phyloP scores from a whole-genome alignment of 2,797 vertebrate species.

The Pelochelys cantorii region DNA sequence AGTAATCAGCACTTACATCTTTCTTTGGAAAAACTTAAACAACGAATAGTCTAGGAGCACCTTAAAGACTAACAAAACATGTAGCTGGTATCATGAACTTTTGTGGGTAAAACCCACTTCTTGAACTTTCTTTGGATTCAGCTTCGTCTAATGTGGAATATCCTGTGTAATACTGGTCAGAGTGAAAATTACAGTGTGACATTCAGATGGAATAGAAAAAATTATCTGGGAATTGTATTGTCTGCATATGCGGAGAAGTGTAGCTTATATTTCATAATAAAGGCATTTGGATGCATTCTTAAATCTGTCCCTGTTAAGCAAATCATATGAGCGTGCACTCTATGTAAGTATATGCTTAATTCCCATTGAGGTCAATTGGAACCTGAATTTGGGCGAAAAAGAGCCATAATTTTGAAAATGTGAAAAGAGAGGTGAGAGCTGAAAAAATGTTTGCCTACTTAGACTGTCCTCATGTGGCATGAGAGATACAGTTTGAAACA shows the following conservation, averaged over 20 bases:
- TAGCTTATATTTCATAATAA: background rate
- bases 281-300: background rate
- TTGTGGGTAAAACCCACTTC: too few species aligned
- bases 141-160: slow-evolving; percentile 7
- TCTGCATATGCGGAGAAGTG: background rate
- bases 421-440: background rate
- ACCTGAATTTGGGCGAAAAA: background rate
- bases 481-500: background rate
- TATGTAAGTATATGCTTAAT: background rate
- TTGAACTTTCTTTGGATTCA: slow-evolving; percentile 27
- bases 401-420: accelerated
- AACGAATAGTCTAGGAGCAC: too few species aligned
- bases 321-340: background rate
- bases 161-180: slow-evolving; percentile 9
- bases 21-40: too few species aligned
- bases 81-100: too few species aligned
- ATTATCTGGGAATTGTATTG: accelerated
- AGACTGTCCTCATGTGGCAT: background rate
- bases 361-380: background rate
- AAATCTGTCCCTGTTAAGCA: background rate
- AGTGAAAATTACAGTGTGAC: background rate
- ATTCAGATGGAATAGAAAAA: background rate
- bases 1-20: background rate
- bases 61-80: too few species aligned
- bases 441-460: background rate